Conservation (phyloP, 2,888 invertebrate genomes). For the Neoscelio sp. region DNA sequence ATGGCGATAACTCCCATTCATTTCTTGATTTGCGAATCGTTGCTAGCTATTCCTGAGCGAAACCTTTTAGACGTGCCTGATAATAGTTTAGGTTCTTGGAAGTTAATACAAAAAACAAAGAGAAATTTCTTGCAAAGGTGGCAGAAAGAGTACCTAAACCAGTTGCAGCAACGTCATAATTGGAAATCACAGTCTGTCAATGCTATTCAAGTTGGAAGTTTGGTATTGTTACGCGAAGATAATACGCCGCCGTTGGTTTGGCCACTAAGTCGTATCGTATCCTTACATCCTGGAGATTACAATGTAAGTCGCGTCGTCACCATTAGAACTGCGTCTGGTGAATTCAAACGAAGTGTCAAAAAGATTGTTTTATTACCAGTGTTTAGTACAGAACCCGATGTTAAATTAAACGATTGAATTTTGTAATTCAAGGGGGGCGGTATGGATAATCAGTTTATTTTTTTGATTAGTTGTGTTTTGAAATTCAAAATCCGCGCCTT, state of each 20-base stretch:
- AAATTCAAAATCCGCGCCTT: too few relatives aligned
- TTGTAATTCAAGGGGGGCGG: not conserved
- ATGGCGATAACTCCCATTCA: conserved; percentile 55
- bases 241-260: conserved; percentile 66
- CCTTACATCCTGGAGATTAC: conserved; percentile 69
- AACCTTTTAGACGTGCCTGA: conserved; percentile 31
- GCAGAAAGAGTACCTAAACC: conserved; percentile 53
- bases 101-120: conserved; percentile 52
- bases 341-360: conserved; percentile 3
- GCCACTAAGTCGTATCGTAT: conserved; percentile 67
- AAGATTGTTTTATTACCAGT: not conserved
- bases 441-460: not conserved
- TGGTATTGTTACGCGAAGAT: conserved; percentile 66
- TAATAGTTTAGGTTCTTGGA: conserved; percentile 56
- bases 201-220: conserved; percentile 24
- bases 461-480: too few relatives aligned
- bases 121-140: conserved; percentile 59
- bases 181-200: conserved; percentile 26
- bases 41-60: conserved; percentile 41
- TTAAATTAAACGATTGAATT: not conserved
- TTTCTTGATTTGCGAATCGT: conserved; percentile 58
- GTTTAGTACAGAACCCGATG: not conserved
- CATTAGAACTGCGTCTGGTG: not conserved
- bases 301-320: conserved; percentile 61
- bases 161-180: conserved; percentile 52